These are phyloP conservation scores for Eledona agricola DNA, from an alignment of 2,888 invertebrate species.

Conservation along the genomic window DNA sequence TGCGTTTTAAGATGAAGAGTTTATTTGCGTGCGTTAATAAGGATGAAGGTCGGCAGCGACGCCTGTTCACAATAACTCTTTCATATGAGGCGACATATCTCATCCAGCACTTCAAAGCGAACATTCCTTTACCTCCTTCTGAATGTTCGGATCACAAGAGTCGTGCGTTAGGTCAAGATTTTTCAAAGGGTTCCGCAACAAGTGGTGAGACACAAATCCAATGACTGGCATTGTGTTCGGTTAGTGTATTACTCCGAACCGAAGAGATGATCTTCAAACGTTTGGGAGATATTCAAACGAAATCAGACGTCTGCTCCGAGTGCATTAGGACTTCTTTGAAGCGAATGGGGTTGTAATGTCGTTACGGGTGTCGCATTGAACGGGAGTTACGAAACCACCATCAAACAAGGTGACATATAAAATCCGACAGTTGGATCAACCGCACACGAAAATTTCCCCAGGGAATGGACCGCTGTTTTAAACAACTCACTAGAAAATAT, in stretches of 20 bases:
- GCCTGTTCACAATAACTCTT: slow-evolving; percentile 47
- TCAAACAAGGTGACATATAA: slow-evolving; percentile 52
- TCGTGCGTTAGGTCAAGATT: neutral
- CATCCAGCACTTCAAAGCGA: slow-evolving; percentile 44
- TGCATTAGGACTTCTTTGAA: slow-evolving; percentile 40
- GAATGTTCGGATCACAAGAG: slow-evolving; percentile 35
- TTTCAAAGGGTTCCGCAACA: slow-evolving; percentile 14
- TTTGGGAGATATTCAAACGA: slow-evolving; percentile 37
- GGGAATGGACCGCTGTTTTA: slow-evolving; percentile 40
- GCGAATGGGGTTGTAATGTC: slow-evolving; percentile 39
- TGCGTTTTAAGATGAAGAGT: slow-evolving; percentile 44
- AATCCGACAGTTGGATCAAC: slow-evolving; percentile 51
- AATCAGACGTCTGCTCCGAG: slow-evolving; percentile 34
- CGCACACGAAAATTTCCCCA: slow-evolving; percentile 50
- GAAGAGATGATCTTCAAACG: slow-evolving; percentile 35
- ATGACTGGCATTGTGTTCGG: slow-evolving; percentile 28
- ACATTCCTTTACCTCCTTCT: slow-evolving; percentile 39
- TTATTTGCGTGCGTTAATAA: slow-evolving; percentile 48
- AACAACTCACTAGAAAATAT: too few species aligned
- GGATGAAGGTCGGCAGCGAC: slow-evolving; percentile 44
- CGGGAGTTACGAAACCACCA: slow-evolving; percentile 38
- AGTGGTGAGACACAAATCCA: slow-evolving; percentile 31
- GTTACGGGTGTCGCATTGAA: slow-evolving; percentile 39
- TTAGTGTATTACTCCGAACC: slow-evolving; percentile 21
- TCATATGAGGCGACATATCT: slow-evolving; percentile 42